Conservation (phyloP, 2,797 vertebrate species). For the Rhyacichthys aspro region DNA sequence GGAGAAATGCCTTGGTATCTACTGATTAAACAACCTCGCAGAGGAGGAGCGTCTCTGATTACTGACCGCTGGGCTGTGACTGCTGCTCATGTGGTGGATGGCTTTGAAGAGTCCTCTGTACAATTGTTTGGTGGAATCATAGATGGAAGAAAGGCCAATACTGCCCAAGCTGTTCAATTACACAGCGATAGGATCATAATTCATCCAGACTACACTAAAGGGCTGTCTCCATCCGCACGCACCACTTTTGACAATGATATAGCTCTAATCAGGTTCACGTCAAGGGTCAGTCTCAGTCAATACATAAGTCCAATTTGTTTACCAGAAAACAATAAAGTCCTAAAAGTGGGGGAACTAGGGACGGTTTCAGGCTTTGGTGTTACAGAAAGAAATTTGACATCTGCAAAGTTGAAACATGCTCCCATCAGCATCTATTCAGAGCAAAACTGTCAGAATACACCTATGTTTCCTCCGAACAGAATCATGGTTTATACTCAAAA, state of each 20-base stretch:
- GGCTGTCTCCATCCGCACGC: fast-evolving
- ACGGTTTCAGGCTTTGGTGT: slow-evolving; percentile 85
- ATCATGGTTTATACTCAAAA: slow-evolving; percentile 78
- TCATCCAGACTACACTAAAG: slow-evolving; percentile 73
- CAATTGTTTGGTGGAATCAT: slow-evolving; percentile 48
- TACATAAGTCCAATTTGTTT: slow-evolving; percentile 86
- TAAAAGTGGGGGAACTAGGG: slow-evolving; percentile 58
- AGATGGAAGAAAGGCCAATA: neutral
- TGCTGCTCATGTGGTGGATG: slow-evolving; percentile 87
- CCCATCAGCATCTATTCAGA: slow-evolving; percentile 49
- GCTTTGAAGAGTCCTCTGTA: fast-evolving
- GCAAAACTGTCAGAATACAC: slow-evolving; percentile 31
- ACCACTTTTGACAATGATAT: slow-evolving; percentile 86
- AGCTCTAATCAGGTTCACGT: slow-evolving; percentile 83
- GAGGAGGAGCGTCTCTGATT: slow-evolving; percentile 87
- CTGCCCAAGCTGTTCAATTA: slow-evolving; percentile 16
- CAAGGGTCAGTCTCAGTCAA: slow-evolving; percentile 79
- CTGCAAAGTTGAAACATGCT: slow-evolving; percentile 53
- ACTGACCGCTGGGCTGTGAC: slow-evolving; percentile 91
- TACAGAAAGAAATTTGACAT: fast-evolving
- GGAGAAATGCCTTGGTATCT: slow-evolving; percentile 91
- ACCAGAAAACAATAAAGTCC: slow-evolving; percentile 63
- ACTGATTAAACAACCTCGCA: slow-evolving; percentile 16
- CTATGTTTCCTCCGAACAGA: fast-evolving
- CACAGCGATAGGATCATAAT: slow-evolving; percentile 75